Conservation (phyloP, 2,888 invertebrate species). For the Ochropleura leucogaster region DNA sequence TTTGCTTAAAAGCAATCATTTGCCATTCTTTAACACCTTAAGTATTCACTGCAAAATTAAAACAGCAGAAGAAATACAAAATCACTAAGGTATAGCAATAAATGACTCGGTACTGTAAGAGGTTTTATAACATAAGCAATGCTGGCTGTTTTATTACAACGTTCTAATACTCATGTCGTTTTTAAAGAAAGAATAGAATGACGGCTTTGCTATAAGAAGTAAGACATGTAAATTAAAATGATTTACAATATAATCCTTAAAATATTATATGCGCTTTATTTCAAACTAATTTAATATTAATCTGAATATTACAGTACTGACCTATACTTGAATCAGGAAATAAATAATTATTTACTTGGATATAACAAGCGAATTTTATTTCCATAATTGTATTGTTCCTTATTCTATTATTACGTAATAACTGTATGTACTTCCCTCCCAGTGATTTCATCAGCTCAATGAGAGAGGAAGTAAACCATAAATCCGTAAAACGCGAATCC, state of each 20-base stretch:
- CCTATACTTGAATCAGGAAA: slow-evolving; percentile 32
- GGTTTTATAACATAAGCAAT: too few relatives aligned
- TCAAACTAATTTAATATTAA: too few relatives aligned
- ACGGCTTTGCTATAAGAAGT: too few relatives aligned
- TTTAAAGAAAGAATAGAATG: too few relatives aligned
- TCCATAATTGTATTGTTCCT: slow-evolving; percentile 28
- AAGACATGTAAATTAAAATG: too few relatives aligned
- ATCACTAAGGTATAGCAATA: background rate
- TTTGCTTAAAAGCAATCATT: background rate
- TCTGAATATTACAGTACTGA: too few relatives aligned
- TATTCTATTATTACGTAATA: slow-evolving; percentile 9
- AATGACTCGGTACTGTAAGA: slow-evolving; percentile 28
- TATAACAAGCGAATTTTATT: slow-evolving; percentile 24
- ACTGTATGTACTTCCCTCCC: background rate
- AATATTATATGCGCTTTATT: too few relatives aligned
- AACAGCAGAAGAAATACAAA: background rate
- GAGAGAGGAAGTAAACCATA: background rate
- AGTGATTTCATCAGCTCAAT: background rate
- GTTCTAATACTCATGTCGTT: too few relatives aligned
- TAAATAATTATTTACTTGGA: slow-evolving; percentile 13
- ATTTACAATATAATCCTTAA: too few relatives aligned
- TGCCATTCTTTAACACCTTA: background rate
- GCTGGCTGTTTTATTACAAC: too few relatives aligned
- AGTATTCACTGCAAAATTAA: background rate
- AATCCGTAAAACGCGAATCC: background rate